Evolutionary conservation across 2,113 vertebrate genomes (phyloP).

Genomic region (Hepsetus odoe): DNA sequence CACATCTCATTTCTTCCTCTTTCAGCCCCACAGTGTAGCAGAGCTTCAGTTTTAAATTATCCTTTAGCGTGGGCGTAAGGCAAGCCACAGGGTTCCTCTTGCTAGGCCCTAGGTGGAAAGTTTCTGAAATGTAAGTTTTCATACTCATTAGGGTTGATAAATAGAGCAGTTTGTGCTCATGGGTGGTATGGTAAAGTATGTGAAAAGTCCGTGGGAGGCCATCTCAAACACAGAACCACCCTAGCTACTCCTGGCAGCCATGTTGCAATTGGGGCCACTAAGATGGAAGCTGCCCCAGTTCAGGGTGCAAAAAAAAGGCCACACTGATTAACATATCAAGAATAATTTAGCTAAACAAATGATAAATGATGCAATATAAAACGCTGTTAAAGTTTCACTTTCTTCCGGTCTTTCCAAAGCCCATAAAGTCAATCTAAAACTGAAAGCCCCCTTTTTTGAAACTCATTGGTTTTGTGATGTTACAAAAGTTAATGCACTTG

Average conservation of each 20-base stretch:
- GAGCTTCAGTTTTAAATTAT: slow-evolving; percentile 56
- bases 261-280: slow-evolving; percentile 4
- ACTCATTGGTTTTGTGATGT: too few species aligned
- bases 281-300: not conserved
- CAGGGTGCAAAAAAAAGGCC: too few species aligned
- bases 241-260: not conserved
- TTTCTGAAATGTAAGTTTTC: slow-evolving; percentile 28
- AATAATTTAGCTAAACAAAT: too few species aligned
- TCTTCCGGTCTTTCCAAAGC: too few species aligned
- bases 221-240: not conserved
- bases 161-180: not conserved
- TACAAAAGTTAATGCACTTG: too few species aligned
- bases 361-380: too few species aligned
- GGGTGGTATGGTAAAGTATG: not conserved
- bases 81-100: slow-evolving; percentile 56
- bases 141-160: slow-evolving; percentile 33
- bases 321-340: too few species aligned
- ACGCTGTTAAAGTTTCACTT: too few species aligned
- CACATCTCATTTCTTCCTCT: slow-evolving; percentile 57
- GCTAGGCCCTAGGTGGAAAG: slow-evolving; percentile 48
- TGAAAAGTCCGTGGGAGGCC: not conserved
- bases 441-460: too few species aligned
- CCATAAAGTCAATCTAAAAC: too few species aligned
- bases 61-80: slow-evolving; percentile 48
- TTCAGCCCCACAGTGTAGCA: slow-evolving; percentile 42